These are phyloP conservation scores for Scelioninae gen. 2 DNA, from an alignment of 2,888 invertebrate species.

Conservation along the genomic window DNA sequence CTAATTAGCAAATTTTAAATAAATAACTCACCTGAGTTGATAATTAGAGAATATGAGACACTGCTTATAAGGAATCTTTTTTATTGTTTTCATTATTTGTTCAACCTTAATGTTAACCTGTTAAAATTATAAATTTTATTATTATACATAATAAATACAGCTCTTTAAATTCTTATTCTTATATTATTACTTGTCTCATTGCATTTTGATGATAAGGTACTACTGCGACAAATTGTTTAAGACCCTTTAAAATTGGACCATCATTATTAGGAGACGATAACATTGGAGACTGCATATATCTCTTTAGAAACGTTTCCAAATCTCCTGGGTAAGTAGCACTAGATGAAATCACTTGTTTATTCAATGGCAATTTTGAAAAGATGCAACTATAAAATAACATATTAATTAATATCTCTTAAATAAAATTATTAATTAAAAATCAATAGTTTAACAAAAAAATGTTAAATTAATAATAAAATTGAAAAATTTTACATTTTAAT, in stretches of 20 bases:
- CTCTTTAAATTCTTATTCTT: background rate
- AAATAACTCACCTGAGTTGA: slow-evolving; percentile 82
- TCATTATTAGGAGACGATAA: slow-evolving; percentile 84
- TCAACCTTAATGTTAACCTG: slow-evolving; percentile 78
- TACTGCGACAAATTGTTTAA: slow-evolving; percentile 85
- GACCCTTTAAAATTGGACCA: slow-evolving; percentile 84
- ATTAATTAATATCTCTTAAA: slow-evolving; percentile 9
- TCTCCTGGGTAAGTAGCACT: slow-evolving; percentile 94
- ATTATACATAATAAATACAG: background rate
- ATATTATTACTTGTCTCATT: slow-evolving; percentile 78
- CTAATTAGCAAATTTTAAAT: too few species aligned
- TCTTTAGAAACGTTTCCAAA: slow-evolving; percentile 82
- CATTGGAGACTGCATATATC: slow-evolving; percentile 87
- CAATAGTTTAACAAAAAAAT: slow-evolving; percentile 58
- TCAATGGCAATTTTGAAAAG: slow-evolving; percentile 82
- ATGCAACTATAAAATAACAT: slow-evolving; percentile 79
- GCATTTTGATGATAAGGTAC: slow-evolving; percentile 80
- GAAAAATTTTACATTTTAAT: too few species aligned
- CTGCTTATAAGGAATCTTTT: slow-evolving; percentile 87
- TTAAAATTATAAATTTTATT: slow-evolving; percentile 3
- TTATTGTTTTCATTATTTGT: slow-evolving; percentile 82
- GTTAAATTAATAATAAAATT: too few species aligned
- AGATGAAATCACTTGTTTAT: slow-evolving; percentile 92
- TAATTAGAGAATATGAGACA: slow-evolving; percentile 94
- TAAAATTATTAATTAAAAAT: slow-evolving; percentile 3